Evolutionary conservation across 2,888 invertebrate species (phyloP).

Genomic region (Lymantria dispar): DNA sequence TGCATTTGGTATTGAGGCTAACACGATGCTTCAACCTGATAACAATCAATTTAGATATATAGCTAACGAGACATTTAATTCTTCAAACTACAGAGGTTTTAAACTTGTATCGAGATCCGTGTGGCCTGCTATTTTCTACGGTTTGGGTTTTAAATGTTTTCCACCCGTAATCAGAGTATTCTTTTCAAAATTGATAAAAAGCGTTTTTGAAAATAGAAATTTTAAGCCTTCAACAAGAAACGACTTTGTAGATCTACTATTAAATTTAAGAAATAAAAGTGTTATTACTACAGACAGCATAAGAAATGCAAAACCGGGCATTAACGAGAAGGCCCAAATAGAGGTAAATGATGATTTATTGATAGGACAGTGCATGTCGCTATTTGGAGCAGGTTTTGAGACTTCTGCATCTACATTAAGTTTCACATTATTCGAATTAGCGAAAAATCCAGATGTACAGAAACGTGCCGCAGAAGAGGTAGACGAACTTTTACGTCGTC

Average conservation of each 20-base stretch:
- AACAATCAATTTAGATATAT: slow-evolving; percentile 41
- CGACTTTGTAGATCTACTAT: slow-evolving; percentile 39
- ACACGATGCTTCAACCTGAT: slow-evolving; percentile 12
- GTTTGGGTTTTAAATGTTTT: slow-evolving; percentile 34
- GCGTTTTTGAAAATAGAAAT: slow-evolving; percentile 38
- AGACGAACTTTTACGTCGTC: slow-evolving; percentile 40
- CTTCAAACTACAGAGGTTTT: slow-evolving; percentile 27
- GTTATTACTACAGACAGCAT: slow-evolving; percentile 42
- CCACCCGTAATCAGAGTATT: slow-evolving; percentile 34
- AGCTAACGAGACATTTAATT: slow-evolving; percentile 35
- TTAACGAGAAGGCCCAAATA: slow-evolving; percentile 28
- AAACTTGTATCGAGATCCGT: slow-evolving; percentile 29
- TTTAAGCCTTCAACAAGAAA: slow-evolving; percentile 31
- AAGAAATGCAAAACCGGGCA: slow-evolving; percentile 27
- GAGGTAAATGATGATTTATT: slow-evolving; percentile 61
- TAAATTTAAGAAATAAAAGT: slow-evolving; percentile 40
- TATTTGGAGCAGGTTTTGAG: slow-evolving; percentile 63
- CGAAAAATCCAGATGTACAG: slow-evolving; percentile 41
- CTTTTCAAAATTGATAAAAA: slow-evolving; percentile 34
- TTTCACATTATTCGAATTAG: slow-evolving; percentile 46
- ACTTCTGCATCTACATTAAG: slow-evolving; percentile 45
- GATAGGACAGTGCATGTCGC: slow-evolving; percentile 72
- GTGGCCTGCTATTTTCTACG: slow-evolving; percentile 53
- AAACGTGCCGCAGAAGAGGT: slow-evolving; percentile 39
- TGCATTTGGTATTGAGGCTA: slow-evolving; percentile 29